Percentiles rank a stretch among this genome's conserved stretches.
These are phyloP conservation scores for Iguana delicatissima DNA, from an alignment of 2,797 vertebrate genomes.

Conservation along the genomic window DNA sequence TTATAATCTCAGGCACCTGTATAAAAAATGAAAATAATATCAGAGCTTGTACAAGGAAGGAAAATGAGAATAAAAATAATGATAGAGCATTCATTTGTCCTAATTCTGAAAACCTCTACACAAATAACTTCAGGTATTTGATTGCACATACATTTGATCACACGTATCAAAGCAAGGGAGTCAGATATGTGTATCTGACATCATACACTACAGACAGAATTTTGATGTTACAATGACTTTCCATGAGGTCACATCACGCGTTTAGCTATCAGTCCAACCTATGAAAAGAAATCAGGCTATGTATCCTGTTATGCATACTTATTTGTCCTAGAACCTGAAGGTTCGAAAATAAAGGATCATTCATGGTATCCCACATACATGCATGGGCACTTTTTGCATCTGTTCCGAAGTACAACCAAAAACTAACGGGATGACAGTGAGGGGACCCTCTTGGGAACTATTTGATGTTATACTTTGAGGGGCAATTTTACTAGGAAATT, in stretches of 20 bases:
- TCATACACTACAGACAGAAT: not conserved
- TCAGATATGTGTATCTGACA: not conserved
- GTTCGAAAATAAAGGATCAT: not conserved
- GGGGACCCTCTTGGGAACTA: not conserved
- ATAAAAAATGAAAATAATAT: not conserved
- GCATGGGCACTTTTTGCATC: not conserved
- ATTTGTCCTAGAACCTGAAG: not conserved
- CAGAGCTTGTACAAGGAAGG: not conserved
- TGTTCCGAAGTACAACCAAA: not conserved
- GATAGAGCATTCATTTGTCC: not conserved
- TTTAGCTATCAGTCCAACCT: not conserved
- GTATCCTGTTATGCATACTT: not conserved
- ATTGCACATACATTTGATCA: not conserved
- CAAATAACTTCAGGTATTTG: not conserved
- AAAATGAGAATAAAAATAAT: not conserved
- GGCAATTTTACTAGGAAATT: not conserved
- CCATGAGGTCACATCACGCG: no score
- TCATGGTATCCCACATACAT: no score
- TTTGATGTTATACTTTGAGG: not conserved
- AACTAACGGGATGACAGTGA: not conserved
- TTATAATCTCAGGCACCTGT: slow-evolving; percentile 98
- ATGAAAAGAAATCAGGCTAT: not conserved
- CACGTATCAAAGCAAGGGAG: not conserved
- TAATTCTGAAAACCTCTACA: not conserved
- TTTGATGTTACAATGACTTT: not conserved